These are phyloP conservation scores for Sebastes hubbsi DNA, from an alignment of 2,797 vertebrate species.

Conservation along the genomic window DNA sequence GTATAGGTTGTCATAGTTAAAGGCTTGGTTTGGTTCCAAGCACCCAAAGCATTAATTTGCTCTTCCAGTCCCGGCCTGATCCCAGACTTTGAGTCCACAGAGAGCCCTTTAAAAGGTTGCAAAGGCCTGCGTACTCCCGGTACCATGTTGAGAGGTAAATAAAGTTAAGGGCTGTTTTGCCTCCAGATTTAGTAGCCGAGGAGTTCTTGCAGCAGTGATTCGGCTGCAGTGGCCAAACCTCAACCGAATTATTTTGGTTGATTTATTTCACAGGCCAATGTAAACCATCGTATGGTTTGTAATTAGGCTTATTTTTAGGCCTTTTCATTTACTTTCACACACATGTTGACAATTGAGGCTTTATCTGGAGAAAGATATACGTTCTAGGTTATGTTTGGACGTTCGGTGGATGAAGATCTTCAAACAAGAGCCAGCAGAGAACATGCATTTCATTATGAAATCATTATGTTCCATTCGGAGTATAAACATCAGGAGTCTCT, in stretches of 20 bases:
- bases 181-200: constrained; percentile 61
- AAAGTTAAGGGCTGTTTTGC: constrained; percentile 59
- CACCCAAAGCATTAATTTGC: constrained; percentile 51
- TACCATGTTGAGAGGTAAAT: constrained; percentile 68
- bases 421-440: constrained; percentile 2
- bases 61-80: constrained; percentile 44
- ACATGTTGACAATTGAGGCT: constrained; percentile 39
- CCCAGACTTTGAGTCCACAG: constrained; percentile 48
- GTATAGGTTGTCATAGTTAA: constrained; percentile 25
- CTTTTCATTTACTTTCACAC: constrained; percentile 37
- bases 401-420: constrained; percentile 14
- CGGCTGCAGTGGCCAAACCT: constrained; percentile 54
- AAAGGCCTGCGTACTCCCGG: constrained; percentile 8
- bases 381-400: constrained; percentile 25
- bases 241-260: constrained; percentile 65
- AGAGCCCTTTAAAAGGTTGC: constrained; percentile 47
- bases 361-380: constrained; percentile 25
- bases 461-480: constrained; percentile 21
- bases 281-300: constrained; percentile 55
- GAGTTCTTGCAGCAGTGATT: constrained; percentile 71
- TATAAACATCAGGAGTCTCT: constrained; percentile 16
- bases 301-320: constrained; percentile 52
- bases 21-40: constrained; percentile 41
- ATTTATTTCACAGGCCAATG: constrained; percentile 71
- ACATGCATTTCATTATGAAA: constrained; percentile 42